Conservation (phyloP, 2,888 invertebrate species). For the Leptogaster cylindrica region DNA sequence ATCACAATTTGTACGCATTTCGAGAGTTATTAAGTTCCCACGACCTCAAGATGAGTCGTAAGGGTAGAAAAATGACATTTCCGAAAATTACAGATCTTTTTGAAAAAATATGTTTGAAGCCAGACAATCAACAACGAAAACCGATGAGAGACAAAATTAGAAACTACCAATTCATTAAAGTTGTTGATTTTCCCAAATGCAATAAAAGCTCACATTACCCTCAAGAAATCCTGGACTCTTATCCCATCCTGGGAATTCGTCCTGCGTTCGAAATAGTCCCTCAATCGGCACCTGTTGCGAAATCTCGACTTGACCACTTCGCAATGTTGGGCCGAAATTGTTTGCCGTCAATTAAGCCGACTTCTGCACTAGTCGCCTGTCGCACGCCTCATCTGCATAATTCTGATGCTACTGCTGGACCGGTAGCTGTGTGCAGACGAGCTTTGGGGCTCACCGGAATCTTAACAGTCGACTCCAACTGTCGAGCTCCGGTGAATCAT, state of each 20-base stretch:
- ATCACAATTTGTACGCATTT: constrained; percentile 3
- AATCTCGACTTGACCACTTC: constrained; percentile 41
- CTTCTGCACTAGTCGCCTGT: constrained; percentile 16
- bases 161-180: too few relatives aligned
- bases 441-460: constrained; percentile 2
- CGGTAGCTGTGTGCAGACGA: constrained; percentile 3
- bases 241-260: too few relatives aligned
- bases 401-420: not conserved
- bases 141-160: too few relatives aligned
- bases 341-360: constrained; percentile 27
- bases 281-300: constrained; percentile 18
- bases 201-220: too few relatives aligned
- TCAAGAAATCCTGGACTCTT: too few relatives aligned
- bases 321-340: constrained; percentile 33
- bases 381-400: constrained; percentile 1
- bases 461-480: constrained; percentile 14
- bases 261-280: too few relatives aligned
- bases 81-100: too few relatives aligned
- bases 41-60: too few relatives aligned
- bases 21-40: constrained; percentile 19
- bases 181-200: too few relatives aligned
- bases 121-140: too few relatives aligned
- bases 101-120: too few relatives aligned
- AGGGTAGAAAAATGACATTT: too few relatives aligned
- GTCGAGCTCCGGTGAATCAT: constrained; percentile 35